A percentile compares a stretch with the other conserved stretches of the same genome.
These are phyloP conservation scores for Odocoileus virginianus DNA, from an alignment of 2,113 vertebrate species.

Conservation along the genomic window DNA sequence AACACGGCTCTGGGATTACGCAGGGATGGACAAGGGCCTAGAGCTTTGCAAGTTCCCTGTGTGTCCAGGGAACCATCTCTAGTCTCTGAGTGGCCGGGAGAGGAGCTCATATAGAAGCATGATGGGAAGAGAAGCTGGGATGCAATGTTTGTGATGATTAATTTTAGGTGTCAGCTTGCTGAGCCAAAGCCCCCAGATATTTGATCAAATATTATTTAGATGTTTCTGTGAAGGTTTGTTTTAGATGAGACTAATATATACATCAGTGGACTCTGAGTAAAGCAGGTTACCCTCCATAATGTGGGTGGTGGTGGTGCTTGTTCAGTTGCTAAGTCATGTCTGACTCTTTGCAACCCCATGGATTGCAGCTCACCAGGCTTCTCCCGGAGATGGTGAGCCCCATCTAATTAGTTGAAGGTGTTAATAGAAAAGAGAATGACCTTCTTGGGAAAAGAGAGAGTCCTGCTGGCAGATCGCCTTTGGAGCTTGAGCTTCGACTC, in stretches of 20 bases:
- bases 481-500: background rate
- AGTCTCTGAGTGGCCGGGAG: background rate
- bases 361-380: background rate
- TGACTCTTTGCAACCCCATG: background rate
- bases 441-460: background rate
- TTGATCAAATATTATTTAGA: background rate
- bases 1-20: background rate
- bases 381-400: background rate
- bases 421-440: background rate
- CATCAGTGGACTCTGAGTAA: background rate
- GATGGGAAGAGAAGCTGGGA: background rate
- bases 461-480: background rate
- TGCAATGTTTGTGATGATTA: background rate
- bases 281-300: background rate
- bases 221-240: background rate
- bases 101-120: background rate
- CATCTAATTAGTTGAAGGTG: background rate
- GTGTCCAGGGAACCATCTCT: background rate
- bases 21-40: background rate
- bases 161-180: background rate
- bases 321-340: background rate
- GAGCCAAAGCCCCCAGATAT: background rate
- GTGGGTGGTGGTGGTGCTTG: background rate
- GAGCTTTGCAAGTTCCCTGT: background rate
- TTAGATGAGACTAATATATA: background rate